A percentile compares a stretch with the other conserved stretches of the same genome.
phyloP scores from a whole-genome alignment of 2,113 vertebrate genomes.

The Shinisaurus crocodilurus region DNA sequence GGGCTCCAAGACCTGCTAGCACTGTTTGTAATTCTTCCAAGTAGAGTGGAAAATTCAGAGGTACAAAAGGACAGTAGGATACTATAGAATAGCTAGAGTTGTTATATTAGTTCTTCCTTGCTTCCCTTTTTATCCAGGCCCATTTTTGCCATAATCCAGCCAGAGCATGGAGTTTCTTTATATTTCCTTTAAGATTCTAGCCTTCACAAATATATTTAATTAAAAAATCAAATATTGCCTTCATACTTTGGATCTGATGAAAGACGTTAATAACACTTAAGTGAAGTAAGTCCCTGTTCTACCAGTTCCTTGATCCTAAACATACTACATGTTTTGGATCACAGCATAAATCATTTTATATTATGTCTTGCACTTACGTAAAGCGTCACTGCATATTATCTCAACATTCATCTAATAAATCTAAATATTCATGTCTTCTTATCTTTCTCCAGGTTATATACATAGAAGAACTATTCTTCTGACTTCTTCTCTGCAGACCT shows the following conservation, averaged over 20 bases:
- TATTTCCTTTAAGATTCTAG: neutral
- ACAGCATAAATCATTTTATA: conserved; percentile 38
- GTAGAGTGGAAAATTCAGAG: neutral
- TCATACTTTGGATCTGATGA: conserved; percentile 45
- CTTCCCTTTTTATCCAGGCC: neutral
- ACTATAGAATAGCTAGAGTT: neutral
- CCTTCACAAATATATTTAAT: rapidly evolving
- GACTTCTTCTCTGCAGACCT: neutral
- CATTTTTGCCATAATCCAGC: neutral
- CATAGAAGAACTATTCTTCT: conserved; percentile 3
- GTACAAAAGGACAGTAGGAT: neutral
- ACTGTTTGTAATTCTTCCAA: neutral
- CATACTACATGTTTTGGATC: neutral
- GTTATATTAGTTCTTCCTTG: neutral
- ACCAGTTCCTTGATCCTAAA: conserved; percentile 39
- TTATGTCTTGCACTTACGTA: conserved; percentile 62
- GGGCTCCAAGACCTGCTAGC: neutral
- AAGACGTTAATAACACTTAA: conserved; percentile 43
- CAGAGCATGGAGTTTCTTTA: neutral
- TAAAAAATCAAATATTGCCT: neutral
- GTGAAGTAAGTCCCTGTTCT: conserved; percentile 45
- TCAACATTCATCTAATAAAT: conserved; percentile 71
- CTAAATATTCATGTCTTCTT: conserved; percentile 69
- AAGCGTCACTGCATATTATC: conserved; percentile 57
- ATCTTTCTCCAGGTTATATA: conserved; percentile 58